These are phyloP conservation scores for Cryptotis parvus DNA, from an alignment of 2,113 vertebrate species.

Conservation along the genomic window DNA sequence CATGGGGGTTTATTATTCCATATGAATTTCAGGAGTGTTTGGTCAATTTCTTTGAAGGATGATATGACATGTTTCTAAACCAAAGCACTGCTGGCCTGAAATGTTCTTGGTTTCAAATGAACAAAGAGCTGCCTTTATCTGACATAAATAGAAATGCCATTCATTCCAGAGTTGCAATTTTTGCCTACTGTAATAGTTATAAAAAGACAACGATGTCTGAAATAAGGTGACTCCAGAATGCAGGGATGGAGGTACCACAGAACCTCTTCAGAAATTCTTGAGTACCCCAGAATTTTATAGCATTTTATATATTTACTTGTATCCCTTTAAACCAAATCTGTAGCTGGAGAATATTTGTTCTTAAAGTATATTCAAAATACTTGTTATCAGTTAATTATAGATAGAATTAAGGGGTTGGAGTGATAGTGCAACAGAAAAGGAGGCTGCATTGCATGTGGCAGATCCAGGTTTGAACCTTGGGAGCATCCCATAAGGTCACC, in stretches of 20 bases:
- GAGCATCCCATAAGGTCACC: no score
- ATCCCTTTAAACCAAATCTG: neutral
- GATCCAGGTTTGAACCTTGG: no score
- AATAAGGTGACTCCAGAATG: neutral
- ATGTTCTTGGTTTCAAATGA: neutral
- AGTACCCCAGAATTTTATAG: neutral
- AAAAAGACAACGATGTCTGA: neutral
- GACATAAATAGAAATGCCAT: neutral
- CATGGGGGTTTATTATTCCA: no score
- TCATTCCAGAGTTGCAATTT: neutral
- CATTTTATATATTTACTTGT: neutral
- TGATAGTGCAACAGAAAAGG: no score
- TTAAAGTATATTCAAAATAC: slow-evolving; percentile 32
- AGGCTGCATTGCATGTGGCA: no score
- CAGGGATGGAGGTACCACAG: neutral
- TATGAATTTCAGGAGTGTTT: no score
- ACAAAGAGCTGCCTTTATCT: neutral
- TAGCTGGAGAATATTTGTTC: neutral
- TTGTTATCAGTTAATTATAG: no score
- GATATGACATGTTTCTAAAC: no score
- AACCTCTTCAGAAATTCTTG: neutral
- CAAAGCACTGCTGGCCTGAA: neutral
- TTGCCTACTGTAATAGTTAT: neutral
- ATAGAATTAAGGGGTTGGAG: no score
- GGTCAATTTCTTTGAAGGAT: no score